Base-by-base conservation (phyloP, 2,113 vertebrate genomes). In the Cyanoramphus novaezelandiae region DNA sequence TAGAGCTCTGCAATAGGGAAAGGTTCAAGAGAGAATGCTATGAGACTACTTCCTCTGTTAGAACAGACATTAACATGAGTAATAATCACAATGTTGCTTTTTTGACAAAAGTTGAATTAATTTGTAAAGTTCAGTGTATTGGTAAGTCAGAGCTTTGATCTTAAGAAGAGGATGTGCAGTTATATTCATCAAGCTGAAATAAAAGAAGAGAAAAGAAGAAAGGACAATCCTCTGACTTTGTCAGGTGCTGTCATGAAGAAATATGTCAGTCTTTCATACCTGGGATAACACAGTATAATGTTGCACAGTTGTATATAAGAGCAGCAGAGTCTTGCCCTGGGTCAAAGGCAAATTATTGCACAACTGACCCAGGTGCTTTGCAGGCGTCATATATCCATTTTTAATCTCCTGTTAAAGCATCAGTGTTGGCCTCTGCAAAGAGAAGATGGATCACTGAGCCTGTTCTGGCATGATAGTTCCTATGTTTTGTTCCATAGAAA, bases 361-460 rank as follows among this genome's bases (percentile, higher is more conserved):
- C 69, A 74, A 78, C 5, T 46, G 63, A 55, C 74, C 59, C 74
- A 89, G 93, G 92, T 95, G 86, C 74, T 43, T 86, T 49, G n/a
- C 79, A 77, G 76, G 46, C 71, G 28, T 41, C 1, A 0, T 11
- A 27, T 49, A 27, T 53, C 68, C 72, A 13, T 44, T 82, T 28
- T 49, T 15, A 46, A 59, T 33, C 37, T 86, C 82, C 72, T 17
- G 4, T 88, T 88, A 89, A 92, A 86, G 44, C 75, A 85, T 20
- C 84, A 20, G 0, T 14, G 9, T 78, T 86, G 90, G 95, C 83
- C 62, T 59, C 39, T 76, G 74, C 55, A 29, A 93, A 91, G 63
- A 81, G 64, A 83, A 91, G 95, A 86, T 75, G 59, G 95, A 96
- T 96, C 82, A 37, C 82, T 8, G 90, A 68, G 72, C 21, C 69